Base-by-base conservation (phyloP, 1,140 invertebrate species). In the Hormaphis cornu region DNA sequence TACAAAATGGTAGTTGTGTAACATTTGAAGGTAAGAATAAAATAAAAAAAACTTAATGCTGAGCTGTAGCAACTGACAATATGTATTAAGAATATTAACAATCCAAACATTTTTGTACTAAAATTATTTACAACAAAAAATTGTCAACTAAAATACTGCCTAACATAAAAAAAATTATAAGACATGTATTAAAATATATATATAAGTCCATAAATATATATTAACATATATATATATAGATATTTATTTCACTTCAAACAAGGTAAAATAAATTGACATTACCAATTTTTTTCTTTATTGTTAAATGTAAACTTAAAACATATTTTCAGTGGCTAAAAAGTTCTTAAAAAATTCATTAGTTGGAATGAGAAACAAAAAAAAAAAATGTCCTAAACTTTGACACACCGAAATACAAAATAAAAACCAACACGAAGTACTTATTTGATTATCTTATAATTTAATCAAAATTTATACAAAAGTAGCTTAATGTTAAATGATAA, bases 381-480 rank as follows among this genome's bases (percentile, higher is more conserved):
- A 61, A 46, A 66, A 63, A 63, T 48, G 9, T 48, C 42, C 61
- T 66, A 66, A 66, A 66, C 40, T 48, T 66, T 66, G 42, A 66
- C 61, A 66, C 18, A 16, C 20, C 18, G 14, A 66, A 66, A 66
- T 66, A 66, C 26, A 66, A 61, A 66, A 50, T 46, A 46, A 28
- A 66, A 66, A 66, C 44, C 61, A 48, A 66, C 28, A 30, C 26
- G 44, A 50, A 18, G 20, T 22, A 46, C 42, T 66, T 61, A 37
- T 48, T 66, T 50, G 61, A 66, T 66, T 50, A 50, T 50, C 61
- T 66, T 66, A 66, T 66, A n/a, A 66, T 66, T 66, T 66, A 66
- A 66, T 66, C 61, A 66, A 66, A 48, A 48, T 66, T 66, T 66
- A 66, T 66, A 66, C 61, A 66, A 66, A 66, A 66, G 44, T 66